Percentiles rank a stretch among this genome's conserved stretches.
Evolutionary conservation across 2,113 vertebrate species (phyloP).

Genomic region (Edolisoma coerulescens): DNA sequence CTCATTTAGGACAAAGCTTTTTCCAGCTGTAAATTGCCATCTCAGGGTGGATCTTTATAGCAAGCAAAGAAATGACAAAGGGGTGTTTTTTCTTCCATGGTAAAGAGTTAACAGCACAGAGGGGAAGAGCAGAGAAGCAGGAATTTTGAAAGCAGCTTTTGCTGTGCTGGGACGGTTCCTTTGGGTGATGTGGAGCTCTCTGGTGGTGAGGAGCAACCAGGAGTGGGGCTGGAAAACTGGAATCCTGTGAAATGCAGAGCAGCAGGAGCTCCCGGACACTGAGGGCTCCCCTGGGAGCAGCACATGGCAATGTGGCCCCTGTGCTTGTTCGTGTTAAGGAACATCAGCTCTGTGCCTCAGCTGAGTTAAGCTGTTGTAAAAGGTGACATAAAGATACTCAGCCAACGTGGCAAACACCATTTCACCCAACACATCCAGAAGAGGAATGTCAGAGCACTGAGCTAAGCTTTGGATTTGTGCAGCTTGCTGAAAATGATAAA

Average conservation of each 20-base stretch:
- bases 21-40: not conserved
- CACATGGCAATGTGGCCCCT: not conserved
- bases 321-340: not conserved
- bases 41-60: not conserved
- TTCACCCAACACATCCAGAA: fast-evolving
- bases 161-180: not conserved
- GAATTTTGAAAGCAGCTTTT: not conserved
- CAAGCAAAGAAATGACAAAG: not conserved
- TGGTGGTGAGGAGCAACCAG: not conserved
- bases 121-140: not conserved
- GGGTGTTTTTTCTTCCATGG: not conserved
- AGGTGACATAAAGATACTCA: not conserved
- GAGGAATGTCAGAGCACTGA: not conserved
- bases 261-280: not conserved
- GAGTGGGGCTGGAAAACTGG: not conserved
- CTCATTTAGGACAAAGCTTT: not conserved
- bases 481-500: not conserved
- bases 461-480: not conserved
- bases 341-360: not conserved
- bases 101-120: not conserved
- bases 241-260: not conserved
- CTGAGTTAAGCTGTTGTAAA: not conserved
- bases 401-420: not conserved
- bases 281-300: not conserved
- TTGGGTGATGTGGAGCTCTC: not conserved